Percentiles rank a stretch among this genome's conserved stretches.
phyloP scores from a whole-genome alignment of 2,888 invertebrate genomes.

The Drosophila infuscata region DNA sequence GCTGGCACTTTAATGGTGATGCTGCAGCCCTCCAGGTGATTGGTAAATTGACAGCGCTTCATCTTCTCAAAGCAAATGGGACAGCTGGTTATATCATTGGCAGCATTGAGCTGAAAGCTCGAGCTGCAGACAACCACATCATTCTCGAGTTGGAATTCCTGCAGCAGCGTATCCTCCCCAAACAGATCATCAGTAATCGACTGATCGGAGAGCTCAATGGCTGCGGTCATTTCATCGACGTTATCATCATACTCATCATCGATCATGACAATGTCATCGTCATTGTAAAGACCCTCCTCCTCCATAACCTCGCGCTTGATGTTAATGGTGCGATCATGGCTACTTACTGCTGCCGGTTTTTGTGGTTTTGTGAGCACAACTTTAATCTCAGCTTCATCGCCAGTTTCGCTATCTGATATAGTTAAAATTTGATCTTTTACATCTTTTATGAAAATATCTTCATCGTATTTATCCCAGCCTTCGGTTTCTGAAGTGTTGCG shows the following conservation, averaged over 20 bases:
- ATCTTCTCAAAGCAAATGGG: slow-evolving; percentile 83
- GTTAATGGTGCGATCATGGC: slow-evolving; percentile 70
- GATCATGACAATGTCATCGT: slow-evolving; percentile 82
- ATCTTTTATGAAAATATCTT: slow-evolving; percentile 79
- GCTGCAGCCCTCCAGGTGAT: slow-evolving; percentile 84
- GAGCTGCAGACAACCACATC: slow-evolving; percentile 75
- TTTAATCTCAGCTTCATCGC: not conserved
- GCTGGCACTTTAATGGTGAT: slow-evolving; percentile 73
- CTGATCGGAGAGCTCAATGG: slow-evolving; percentile 78
- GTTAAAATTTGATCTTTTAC: slow-evolving; percentile 54
- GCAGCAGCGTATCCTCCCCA: slow-evolving; percentile 81
- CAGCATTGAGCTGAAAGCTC: slow-evolving; percentile 54
- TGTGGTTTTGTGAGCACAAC: not conserved
- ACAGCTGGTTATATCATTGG: slow-evolving; percentile 83
- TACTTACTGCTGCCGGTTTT: slow-evolving; percentile 36
- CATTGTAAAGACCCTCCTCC: slow-evolving; percentile 61
- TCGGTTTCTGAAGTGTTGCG: slow-evolving; percentile 42
- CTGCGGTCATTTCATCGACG: slow-evolving; percentile 46
- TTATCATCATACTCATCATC: slow-evolving; percentile 74
- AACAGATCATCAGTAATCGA: slow-evolving; percentile 83
- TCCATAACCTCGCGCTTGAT: slow-evolving; percentile 83
- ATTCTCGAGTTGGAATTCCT: slow-evolving; percentile 82
- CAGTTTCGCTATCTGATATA: slow-evolving; percentile 71
- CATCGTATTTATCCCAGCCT: slow-evolving; percentile 71
- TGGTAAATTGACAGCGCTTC: slow-evolving; percentile 74